phyloP scores from a whole-genome alignment of 2,797 vertebrate species.

The Prunella strophiata region DNA sequence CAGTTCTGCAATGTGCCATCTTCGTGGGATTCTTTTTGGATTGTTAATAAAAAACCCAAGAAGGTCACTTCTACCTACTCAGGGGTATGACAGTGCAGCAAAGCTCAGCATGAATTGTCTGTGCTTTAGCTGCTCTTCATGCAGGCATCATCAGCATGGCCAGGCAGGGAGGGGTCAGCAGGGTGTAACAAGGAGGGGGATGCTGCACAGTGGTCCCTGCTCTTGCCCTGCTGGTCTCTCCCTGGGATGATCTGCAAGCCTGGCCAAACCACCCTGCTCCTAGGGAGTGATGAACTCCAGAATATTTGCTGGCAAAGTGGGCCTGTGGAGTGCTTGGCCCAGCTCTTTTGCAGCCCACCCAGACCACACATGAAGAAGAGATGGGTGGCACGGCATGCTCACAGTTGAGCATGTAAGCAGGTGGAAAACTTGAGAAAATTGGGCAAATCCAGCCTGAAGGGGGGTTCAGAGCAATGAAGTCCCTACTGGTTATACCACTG shows the following conservation, averaged over 20 bases:
- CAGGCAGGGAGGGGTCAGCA: neutral
- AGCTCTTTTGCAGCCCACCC: neutral
- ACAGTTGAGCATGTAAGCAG: neutral
- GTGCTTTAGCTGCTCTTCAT: neutral
- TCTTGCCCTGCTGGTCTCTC: neutral
- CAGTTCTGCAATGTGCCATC: fast-evolving
- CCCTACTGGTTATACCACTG: neutral
- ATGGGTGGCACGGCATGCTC: neutral
- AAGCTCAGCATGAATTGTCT: neutral
- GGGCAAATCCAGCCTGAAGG: neutral
- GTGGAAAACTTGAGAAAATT: neutral
- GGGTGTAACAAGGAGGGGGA: neutral
- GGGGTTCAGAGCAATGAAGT: neutral
- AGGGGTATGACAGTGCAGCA: neutral
- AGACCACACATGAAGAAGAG: neutral
- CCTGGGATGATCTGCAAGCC: neutral
- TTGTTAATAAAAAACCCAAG: neutral
- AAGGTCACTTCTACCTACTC: neutral
- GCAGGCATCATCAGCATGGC: neutral
- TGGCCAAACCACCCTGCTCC: neutral
- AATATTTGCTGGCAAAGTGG: neutral
- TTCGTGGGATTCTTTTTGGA: fast-evolving
- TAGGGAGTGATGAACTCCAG: neutral
- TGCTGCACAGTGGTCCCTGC: neutral
- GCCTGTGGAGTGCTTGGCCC: neutral